Base-by-base conservation (phyloP, 2,888 invertebrate genomes). In the Himalopsyche tibetana region DNA sequence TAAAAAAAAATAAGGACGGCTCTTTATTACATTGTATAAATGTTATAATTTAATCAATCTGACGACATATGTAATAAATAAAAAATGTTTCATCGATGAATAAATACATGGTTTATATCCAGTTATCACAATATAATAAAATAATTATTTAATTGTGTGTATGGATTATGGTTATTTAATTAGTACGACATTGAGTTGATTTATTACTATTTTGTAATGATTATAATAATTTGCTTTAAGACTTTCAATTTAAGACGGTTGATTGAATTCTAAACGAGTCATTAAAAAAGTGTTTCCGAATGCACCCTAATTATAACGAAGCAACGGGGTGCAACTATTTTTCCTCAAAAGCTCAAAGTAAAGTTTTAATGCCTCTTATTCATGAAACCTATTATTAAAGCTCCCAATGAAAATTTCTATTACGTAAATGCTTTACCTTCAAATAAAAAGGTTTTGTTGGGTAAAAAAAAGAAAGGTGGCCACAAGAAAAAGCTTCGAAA, bases 311-410 rank as follows among this genome's bases (percentile, higher is more conserved):
- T 83, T 83, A 83, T 56, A 38, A 36, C 36, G 28, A 82, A 82
- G 55, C 40, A 82, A 83, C 42, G 38, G 55, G 55, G 83, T 9
- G 36, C 82, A 63, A 17, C 56, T n/a, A 17, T 51, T 28, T 28
- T 55, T 51, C 28, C n/a, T 36, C 38, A 83, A 56, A 83, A 51
- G 56, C 8, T 55, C 83, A 38, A 38, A 63, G 17, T 55, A 83
- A 83, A 63, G 9, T 63, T 63, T 56, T 83, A 63, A 82, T 51
- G 82, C 63, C 63, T 56, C 5, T 28, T 83, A 56, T 83, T 83
- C 63, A 36, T 83, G 63, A 63, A 83, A 83, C 83, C 83, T 56
- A 56, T 83, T 83, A 83, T 83, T 83, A 83, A 40, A 63, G 56
- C 83, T 63, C 28, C 19, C 8, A 63, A 19, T 63, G 63, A 19